phyloP scores from a whole-genome alignment of 2,113 vertebrate genomes.

The Phrynosoma blainvillii region DNA sequence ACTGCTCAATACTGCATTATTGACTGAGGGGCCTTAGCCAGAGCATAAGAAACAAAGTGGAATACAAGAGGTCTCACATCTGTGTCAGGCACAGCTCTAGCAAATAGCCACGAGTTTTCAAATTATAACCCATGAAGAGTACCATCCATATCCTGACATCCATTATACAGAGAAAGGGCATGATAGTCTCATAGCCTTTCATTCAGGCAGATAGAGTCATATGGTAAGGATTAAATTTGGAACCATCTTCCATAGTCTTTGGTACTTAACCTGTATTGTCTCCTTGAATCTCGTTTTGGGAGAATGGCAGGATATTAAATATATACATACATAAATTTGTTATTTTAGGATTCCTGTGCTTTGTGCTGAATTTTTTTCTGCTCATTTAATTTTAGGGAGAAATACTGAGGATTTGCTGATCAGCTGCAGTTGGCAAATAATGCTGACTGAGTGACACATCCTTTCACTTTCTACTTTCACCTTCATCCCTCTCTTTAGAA shows the following conservation, averaged over 20 bases:
- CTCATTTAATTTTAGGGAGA: not conserved
- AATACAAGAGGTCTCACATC: too few relatives aligned
- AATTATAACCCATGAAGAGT: not conserved
- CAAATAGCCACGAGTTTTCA: too few relatives aligned
- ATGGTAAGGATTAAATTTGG: not conserved
- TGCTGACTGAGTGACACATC: not conserved
- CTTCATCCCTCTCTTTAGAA: not conserved
- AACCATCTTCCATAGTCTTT: not conserved
- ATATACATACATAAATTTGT: not conserved
- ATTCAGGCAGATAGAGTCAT: not conserved
- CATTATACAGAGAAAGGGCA: not conserved
- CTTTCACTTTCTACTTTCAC: not conserved
- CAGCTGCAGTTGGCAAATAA: not conserved
- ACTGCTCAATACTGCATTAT: too few relatives aligned
- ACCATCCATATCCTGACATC: not conserved
- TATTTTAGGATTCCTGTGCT: not conserved
- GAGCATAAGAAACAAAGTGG: too few relatives aligned
- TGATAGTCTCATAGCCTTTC: too few relatives aligned
- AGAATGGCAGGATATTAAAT: too few relatives aligned
- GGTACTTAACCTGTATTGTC: too few relatives aligned
- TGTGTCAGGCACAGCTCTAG: too few relatives aligned
- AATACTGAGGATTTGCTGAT: not conserved
- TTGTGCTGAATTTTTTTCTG: conserved; percentile 3
- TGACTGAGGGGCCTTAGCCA: too few relatives aligned
- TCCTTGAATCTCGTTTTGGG: too few relatives aligned